These are phyloP conservation scores for Zenarchopterus dispar DNA, from an alignment of 2,797 vertebrate species.

Conservation along the genomic window DNA sequence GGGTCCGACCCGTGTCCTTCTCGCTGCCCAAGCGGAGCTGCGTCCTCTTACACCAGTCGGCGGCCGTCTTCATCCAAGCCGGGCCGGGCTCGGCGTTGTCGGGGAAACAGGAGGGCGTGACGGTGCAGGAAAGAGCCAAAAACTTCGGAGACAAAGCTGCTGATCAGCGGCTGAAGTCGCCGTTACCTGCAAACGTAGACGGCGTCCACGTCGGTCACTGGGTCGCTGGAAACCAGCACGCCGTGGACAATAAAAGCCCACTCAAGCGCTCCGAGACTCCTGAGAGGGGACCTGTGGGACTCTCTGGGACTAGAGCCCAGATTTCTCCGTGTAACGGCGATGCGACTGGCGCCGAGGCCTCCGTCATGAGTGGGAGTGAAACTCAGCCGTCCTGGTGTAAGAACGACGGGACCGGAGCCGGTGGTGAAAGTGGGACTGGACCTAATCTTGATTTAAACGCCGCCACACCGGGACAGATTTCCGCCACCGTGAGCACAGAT, in stretches of 20 bases:
- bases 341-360: constrained; percentile 38
- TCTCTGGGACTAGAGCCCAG: constrained; percentile 44
- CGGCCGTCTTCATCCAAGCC: constrained; percentile 72
- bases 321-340: constrained; percentile 48
- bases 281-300: constrained; percentile 29
- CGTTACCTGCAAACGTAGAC: constrained; percentile 19
- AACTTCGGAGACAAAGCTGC: constrained; percentile 28
- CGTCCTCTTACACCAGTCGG: constrained; percentile 74
- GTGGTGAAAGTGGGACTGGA: constrained; percentile 36
- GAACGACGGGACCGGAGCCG: constrained; percentile 33
- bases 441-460: constrained; percentile 50
- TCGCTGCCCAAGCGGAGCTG: constrained; percentile 75
- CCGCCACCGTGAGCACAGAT: constrained; percentile 22
- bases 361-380: constrained; percentile 33
- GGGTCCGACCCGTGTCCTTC: constrained; percentile 74
- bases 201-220: constrained; percentile 18
- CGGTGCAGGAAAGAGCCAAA: constrained; percentile 40
- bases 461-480: constrained; percentile 18
- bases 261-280: constrained; percentile 35
- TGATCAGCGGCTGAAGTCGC: constrained; percentile 42
- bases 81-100: constrained; percentile 36
- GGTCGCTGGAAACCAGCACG: constrained; percentile 52
- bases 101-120: constrained; percentile 38
- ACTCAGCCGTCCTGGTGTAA: constrained; percentile 52
- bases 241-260: constrained; percentile 43